These are phyloP conservation scores for Etheostoma spectabile DNA, from an alignment of 2,113 vertebrate species.

Conservation along the genomic window DNA sequence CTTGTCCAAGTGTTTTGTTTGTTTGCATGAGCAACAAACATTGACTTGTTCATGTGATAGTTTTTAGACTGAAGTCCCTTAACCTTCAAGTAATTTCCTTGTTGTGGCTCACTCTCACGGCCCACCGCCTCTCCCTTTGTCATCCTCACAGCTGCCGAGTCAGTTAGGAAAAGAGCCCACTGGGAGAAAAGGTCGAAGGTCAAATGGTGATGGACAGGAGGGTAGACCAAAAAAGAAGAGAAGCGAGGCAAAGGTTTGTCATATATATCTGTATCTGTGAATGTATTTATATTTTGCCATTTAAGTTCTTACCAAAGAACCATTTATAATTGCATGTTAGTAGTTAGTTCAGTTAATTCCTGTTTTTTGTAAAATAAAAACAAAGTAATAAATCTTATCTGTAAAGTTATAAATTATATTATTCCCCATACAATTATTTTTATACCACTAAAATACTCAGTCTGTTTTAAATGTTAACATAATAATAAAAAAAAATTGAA, in stretches of 20 bases:
- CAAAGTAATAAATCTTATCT: not conserved
- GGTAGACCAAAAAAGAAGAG: slow-evolving; percentile 94
- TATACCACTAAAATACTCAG: not conserved
- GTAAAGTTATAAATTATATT: not conserved
- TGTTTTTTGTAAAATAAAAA: slow-evolving; percentile 4
- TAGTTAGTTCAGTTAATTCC: not conserved
- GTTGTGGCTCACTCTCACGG: slow-evolving; percentile 58
- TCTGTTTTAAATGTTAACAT: not conserved
- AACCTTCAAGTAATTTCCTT: slow-evolving; percentile 59
- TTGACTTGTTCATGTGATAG: slow-evolving; percentile 34
- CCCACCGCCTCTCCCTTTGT: slow-evolving; percentile 74
- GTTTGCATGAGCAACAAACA: slow-evolving; percentile 28
- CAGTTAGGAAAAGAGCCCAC: slow-evolving; percentile 88
- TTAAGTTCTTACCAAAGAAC: not conserved
- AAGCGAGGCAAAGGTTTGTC: slow-evolving; percentile 85
- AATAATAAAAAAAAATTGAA: not conserved
- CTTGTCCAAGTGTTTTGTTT: slow-evolving; percentile 31
- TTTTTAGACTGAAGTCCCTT: slow-evolving; percentile 33
- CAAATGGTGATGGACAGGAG: slow-evolving; percentile 97
- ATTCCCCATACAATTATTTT: not conserved
- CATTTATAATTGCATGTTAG: not conserved
- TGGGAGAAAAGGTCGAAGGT: slow-evolving; percentile 95
- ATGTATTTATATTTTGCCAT: not conserved
- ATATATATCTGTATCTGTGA: slow-evolving; percentile 16
- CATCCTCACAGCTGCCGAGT: slow-evolving; percentile 82